Percentiles rank a stretch among this genome's conserved stretches.
Evolutionary conservation across 2,888 invertebrate species (phyloP).

Genomic region (Pollenia amentaria): DNA sequence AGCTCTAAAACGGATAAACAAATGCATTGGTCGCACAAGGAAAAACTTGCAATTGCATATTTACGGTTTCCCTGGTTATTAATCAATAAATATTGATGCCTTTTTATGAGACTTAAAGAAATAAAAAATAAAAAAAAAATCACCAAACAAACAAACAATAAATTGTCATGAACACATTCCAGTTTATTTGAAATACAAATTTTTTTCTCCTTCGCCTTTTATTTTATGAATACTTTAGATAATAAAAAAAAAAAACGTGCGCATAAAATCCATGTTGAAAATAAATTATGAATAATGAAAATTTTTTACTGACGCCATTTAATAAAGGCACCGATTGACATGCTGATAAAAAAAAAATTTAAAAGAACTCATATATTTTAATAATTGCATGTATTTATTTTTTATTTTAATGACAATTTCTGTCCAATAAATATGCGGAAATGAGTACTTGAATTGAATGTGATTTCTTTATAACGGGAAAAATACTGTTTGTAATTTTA

Average conservation of each 20-base stretch:
- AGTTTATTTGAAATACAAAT: not conserved
- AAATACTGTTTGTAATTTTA: not conserved
- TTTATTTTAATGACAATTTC: not conserved
- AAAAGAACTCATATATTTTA: not conserved
- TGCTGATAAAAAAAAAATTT: slow-evolving; percentile 3
- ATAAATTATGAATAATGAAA: slow-evolving; percentile 25
- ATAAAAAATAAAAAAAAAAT: too few relatives aligned
- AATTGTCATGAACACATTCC: slow-evolving; percentile 24
- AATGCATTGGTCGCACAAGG: too few relatives aligned
- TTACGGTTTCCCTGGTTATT: too few relatives aligned
- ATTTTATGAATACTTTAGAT: slow-evolving; percentile 19
- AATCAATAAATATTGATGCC: not conserved
- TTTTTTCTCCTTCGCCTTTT: slow-evolving; percentile 16
- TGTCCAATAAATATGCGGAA: slow-evolving; percentile 15
- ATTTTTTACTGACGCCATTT: slow-evolving; percentile 20
- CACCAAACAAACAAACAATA: slow-evolving; percentile 27
- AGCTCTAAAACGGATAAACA: too few relatives aligned
- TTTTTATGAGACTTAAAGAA: slow-evolving; percentile 5
- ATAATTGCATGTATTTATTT: not conserved
- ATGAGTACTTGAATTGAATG: slow-evolving; percentile 4
- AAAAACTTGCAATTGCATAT: too few relatives aligned
- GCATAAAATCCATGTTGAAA: slow-evolving; percentile 21
- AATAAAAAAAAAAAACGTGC: not conserved
- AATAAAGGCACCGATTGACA: not conserved
- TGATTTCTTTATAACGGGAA: not conserved